Base-by-base conservation (phyloP, 2,797 vertebrate species). In the Rhyacichthys aspro region DNA sequence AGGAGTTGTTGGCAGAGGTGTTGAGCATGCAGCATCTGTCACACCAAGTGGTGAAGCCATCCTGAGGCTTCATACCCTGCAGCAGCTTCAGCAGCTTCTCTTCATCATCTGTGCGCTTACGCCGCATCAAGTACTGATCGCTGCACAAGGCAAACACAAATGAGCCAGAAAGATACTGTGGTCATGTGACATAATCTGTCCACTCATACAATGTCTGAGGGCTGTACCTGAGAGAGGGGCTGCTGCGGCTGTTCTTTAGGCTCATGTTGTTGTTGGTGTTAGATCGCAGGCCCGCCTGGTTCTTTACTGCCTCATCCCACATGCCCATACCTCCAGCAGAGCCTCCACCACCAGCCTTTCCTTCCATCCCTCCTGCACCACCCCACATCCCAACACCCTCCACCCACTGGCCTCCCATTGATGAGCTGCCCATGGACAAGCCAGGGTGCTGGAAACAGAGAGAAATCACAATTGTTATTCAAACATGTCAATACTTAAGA, bases 31-130 rank as follows among this genome's bases (percentile, higher is more conserved):
- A 96, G 88, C 95, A 96, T 96, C 92, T 96, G 95, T 82, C 95
- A 72, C 95, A 96, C 95, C 95, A 96, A 79, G 95, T 95, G 66
- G 95, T 96, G 91, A 96, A 96, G 88, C 95, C 95, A 0, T 96
- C 95, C 88, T 95, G 94, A 74, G 95, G 92, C 90, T 94, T 94
- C 86, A 96, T 94, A 83, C 95, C 95, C 91, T 96, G 95, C 63
- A 96, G 88, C 78, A 96, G 91, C 87, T 95, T 95, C 85, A 96
- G 89, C 86, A 96, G 91, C 88, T 96, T 96, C 18, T 96, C 95
- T 66, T 96, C 95, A 8, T 96, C 95, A n/a, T 96, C 95, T 0
- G 95, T 96, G 60, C 94, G 91, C 81, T 95, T 96, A 38, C 94
- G 93, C 15, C 93, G 88, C 89, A 93, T 89, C 92, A 94, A 88